Conservation (phyloP, 2,113 vertebrate genomes). For the Burhinus bistriatus region DNA sequence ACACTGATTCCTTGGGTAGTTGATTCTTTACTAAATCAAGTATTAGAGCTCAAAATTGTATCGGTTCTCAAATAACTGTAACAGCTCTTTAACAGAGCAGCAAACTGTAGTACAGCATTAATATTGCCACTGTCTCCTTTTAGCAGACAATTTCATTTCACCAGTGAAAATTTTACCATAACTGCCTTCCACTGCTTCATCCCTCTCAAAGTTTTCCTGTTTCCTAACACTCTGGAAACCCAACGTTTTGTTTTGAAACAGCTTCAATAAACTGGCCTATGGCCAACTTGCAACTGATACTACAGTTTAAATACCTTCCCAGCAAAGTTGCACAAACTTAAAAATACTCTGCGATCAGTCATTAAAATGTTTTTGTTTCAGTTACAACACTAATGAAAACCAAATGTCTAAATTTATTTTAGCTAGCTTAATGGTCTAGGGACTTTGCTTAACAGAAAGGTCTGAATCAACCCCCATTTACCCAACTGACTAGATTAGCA, state of each 20-base stretch:
- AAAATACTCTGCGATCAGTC: slow-evolving; percentile 73
- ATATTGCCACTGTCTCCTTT: neutral
- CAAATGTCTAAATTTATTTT: slow-evolving; percentile 76
- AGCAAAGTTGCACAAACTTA: slow-evolving; percentile 75
- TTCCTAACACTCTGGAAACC: slow-evolving; percentile 37
- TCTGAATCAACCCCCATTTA: slow-evolving; percentile 56
- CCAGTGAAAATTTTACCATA: neutral
- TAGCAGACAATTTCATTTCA: slow-evolving; percentile 11
- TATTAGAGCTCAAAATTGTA: neutral
- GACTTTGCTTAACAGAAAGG: slow-evolving; percentile 62
- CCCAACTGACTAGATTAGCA: slow-evolving; percentile 43
- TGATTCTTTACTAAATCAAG: neutral
- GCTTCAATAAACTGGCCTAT: slow-evolving; percentile 60
- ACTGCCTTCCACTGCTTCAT: slow-evolving; percentile 25
- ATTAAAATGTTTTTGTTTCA: slow-evolving; percentile 79
- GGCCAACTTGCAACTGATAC: slow-evolving; percentile 75
- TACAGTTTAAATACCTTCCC: slow-evolving; percentile 71
- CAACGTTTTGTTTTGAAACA: slow-evolving; percentile 60
- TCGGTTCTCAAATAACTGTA: neutral
- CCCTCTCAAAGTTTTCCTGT: neutral
- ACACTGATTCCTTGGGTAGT: neutral
- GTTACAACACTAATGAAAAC: slow-evolving; percentile 75
- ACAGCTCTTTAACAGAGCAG: neutral
- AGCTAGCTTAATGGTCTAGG: slow-evolving; percentile 60
- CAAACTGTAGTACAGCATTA: neutral